Evolutionary conservation across 2,113 vertebrate species (phyloP).

Genomic region (Chionodraco myersi): DNA sequence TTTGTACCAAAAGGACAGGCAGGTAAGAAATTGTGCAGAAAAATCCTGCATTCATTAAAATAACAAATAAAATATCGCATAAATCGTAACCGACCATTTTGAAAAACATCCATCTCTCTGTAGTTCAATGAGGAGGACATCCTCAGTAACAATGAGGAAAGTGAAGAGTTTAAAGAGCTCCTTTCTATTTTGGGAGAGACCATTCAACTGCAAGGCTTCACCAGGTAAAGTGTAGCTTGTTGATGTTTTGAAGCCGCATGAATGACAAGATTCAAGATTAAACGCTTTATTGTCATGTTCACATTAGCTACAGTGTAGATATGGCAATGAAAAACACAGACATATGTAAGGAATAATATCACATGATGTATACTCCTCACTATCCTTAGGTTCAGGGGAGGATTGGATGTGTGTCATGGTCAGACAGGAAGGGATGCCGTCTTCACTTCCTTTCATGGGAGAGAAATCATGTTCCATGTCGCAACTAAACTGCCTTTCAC

Average conservation of each 20-base stretch:
- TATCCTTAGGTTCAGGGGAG: slow-evolving; percentile 88
- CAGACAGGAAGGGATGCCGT: slow-evolving; percentile 91
- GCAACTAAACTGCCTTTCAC: slow-evolving; percentile 93
- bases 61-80: not conserved
- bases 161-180: slow-evolving; percentile 88
- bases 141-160: slow-evolving; percentile 90
- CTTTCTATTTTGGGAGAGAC: slow-evolving; percentile 89
- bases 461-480: slow-evolving; percentile 94
- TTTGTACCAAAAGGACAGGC: slow-evolving; percentile 82
- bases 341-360: not conserved
- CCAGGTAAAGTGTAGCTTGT: slow-evolving; percentile 77
- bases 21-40: slow-evolving; percentile 64
- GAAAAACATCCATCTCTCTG: slow-evolving; percentile 35
- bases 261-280: not conserved
- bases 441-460: slow-evolving; percentile 89
- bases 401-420: slow-evolving; percentile 90
- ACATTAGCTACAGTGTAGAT: too few species aligned
- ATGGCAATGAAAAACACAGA: not conserved
- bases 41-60: slow-evolving; percentile 1
- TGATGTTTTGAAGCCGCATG: not conserved
- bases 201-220: slow-evolving; percentile 88
- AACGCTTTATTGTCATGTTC: too few species aligned
- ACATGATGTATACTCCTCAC: not conserved
- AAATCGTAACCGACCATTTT: not conserved
- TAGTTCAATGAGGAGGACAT: slow-evolving; percentile 91